Evolutionary conservation across 1,140 invertebrate species (phyloP), one percentile per base, ranked within the genome.

Genomic region (Danaus melanippus): DNA sequence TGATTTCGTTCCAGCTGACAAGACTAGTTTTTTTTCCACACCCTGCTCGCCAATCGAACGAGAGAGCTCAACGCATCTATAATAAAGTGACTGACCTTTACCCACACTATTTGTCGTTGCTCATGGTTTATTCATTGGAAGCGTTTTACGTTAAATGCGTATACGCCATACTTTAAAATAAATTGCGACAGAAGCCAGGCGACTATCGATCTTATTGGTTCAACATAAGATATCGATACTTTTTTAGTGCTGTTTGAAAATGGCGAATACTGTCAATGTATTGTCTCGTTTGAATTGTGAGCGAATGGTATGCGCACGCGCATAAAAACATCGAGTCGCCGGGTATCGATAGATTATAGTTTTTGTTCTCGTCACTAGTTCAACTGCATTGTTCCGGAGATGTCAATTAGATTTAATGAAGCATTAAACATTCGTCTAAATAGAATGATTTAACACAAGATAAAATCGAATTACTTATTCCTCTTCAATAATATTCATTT

Each of bases 331-430:
- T 59, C 56, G 67, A 71, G 65, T 49, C 47, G 6, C 64, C 47
- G 67, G 63, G 70, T 69, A 79, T 79, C 74, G 71, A 79, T 82
- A 79, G 71, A 74, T 79, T 74, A 71, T 57, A 58, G 68, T 82
- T 82, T 82, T 82, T 79, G 67, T 54, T 56, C 57, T 55, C 64
- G 46, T 48, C 62, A 69, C 74, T 74, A 71, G 71, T 63, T 53
- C 43, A 57, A 61, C 70, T 52, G 63, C 73, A 76, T 76, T 74
- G 76, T 79, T 73, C 69, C 56, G 42, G 50, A 63, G 62, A 78
- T 70, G 75, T 79, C 76, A 82, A 82, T 82, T 82, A 82, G 68
- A 59, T 68, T 62, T 82, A 82, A 82, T 82, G 74, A 79, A 62
- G 56, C 48, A 58, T 58, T 32, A 32, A 32, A 32, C 21, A 32